phyloP scores from a whole-genome alignment of 2,888 invertebrate genomes.

The Leptothorax acervorum region DNA sequence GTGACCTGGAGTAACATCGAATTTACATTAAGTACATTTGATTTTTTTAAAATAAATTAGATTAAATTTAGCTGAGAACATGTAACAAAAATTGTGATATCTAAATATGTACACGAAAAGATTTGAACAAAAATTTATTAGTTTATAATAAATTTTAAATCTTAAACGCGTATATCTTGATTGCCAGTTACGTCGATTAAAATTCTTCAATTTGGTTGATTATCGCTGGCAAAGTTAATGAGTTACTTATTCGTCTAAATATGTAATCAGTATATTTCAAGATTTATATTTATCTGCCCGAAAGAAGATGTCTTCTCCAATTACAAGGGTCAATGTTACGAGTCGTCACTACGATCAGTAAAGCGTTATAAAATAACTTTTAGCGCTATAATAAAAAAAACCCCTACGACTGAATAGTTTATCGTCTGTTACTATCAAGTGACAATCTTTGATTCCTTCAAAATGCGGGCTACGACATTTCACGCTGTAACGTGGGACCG shows the following conservation, averaged over 20 bases:
- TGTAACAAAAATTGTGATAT: background rate
- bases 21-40: background rate
- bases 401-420: constrained; percentile 39
- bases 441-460: constrained; percentile 10
- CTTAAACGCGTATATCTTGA: too few species aligned
- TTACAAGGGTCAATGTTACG: background rate
- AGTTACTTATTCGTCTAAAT: background rate
- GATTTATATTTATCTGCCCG: background rate
- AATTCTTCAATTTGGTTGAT: too few species aligned
- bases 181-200: too few species aligned
- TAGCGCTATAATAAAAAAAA: too few species aligned
- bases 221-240: too few species aligned
- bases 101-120: too few species aligned
- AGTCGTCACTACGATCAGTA: background rate
- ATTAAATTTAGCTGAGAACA: background rate
- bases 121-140: too few species aligned
- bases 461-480: constrained; percentile 49
- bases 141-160: too few species aligned
- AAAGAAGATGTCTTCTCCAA: background rate
- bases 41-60: background rate
- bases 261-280: background rate
- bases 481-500: constrained; percentile 63
- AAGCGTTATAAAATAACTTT: constrained; percentile 1
- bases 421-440: constrained; percentile 31
- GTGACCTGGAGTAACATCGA: constrained; percentile 82